Evolutionary conservation across 2,888 invertebrate genomes (phyloP).

Genomic region (Uloborus plumipes): DNA sequence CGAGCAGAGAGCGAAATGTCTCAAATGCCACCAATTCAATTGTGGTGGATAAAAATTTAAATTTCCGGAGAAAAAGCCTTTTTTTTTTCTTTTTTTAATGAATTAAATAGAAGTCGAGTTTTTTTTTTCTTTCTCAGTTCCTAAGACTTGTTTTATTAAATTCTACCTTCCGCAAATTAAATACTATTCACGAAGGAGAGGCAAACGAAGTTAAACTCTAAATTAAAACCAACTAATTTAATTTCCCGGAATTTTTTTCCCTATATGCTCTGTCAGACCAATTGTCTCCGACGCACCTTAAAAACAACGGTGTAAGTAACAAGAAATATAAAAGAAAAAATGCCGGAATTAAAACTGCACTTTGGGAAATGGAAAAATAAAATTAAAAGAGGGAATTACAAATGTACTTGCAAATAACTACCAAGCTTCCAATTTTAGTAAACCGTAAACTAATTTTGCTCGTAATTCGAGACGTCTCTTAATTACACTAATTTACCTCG

Average conservation of each 20-base stretch:
- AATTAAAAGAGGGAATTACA: no score
- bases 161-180: conserved; percentile 9
- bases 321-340: no score
- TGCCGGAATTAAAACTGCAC: no score
- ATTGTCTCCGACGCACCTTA: no score
- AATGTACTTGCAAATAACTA: no score
- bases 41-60: neutral
- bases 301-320: no score
- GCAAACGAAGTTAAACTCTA: neutral
- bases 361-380: no score
- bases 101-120: neutral
- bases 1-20: no score
- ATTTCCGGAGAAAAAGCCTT: neutral
- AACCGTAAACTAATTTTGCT: neutral
- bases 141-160: conserved; percentile 8
- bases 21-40: no score
- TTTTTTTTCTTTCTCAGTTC: neutral
- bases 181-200: conserved; percentile 1
- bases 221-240: conserved; percentile 14
- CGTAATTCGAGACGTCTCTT: conserved; percentile 3
- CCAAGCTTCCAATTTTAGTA: no score
- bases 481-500: conserved; percentile 7
- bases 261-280: neutral
- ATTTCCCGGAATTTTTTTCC: neutral
- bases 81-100: neutral